These are phyloP conservation scores for Tautogolabrus adspersus DNA, from an alignment of 2,113 vertebrate species.

Conservation along the genomic window DNA sequence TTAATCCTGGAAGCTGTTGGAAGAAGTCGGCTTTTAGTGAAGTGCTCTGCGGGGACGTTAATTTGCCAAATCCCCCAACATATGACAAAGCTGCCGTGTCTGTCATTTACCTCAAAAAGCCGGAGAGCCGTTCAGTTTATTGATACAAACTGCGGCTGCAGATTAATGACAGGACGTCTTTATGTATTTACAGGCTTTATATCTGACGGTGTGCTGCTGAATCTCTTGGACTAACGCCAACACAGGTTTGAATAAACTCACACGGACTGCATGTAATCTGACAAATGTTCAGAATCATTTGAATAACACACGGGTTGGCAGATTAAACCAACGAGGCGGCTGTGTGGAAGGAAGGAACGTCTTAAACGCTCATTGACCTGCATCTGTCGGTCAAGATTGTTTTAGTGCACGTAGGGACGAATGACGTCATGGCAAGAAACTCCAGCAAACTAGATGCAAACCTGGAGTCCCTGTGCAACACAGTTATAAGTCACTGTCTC, in stretches of 20 bases:
- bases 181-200: constrained; percentile 6
- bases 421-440: no score
- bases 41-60: constrained; percentile 46
- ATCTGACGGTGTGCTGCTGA: neutral
- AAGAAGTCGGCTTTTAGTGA: constrained; percentile 43
- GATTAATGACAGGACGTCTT: constrained; percentile 23
- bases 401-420: no score
- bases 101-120: constrained; percentile 23
- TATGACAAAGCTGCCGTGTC: constrained; percentile 35
- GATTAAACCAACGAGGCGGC: neutral
- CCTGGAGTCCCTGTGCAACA: no score
- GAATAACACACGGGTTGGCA: neutral
- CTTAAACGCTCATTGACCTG: neutral
- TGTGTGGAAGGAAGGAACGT: neutral
- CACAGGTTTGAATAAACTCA: neutral
- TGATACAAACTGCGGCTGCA: neutral
- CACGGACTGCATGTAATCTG: no score
- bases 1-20: constrained; percentile 60
- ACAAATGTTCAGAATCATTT: neutral
- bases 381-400: no score
- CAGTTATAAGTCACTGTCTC: no score
- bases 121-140: neutral
- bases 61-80: constrained; percentile 29
- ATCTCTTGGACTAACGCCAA: neutral
- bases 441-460: no score